Conservation (phyloP, 2,888 invertebrate genomes). For the Anodontia alba region DNA sequence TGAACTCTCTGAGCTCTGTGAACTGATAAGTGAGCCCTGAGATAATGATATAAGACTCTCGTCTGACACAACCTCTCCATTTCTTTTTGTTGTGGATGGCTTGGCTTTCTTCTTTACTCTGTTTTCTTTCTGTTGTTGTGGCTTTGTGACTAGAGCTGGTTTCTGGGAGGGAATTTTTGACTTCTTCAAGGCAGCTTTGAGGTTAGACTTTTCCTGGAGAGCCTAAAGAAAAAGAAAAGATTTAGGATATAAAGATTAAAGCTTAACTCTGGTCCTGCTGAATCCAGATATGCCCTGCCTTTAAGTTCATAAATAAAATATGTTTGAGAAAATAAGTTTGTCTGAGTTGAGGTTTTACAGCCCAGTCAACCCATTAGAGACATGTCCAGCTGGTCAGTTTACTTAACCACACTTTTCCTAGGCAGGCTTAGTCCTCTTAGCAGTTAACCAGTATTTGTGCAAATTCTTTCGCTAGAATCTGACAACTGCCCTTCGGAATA, state of each 20-base stretch:
- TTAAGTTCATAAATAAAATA: too few relatives aligned
- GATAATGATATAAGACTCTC: slow-evolving; percentile 50
- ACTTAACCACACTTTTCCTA: too few relatives aligned
- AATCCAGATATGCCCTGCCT: too few relatives aligned
- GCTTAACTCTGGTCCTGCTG: too few relatives aligned
- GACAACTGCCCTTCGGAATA: too few relatives aligned
- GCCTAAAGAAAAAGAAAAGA: slow-evolving; percentile 49
- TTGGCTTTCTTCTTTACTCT: slow-evolving; percentile 42
- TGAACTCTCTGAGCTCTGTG: slow-evolving; percentile 51
- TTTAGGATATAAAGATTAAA: not conserved
- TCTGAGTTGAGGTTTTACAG: too few relatives aligned
- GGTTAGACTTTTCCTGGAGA: slow-evolving; percentile 62
- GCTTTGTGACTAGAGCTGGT: slow-evolving; percentile 28
- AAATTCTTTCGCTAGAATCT: too few relatives aligned
- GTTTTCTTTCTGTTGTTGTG: slow-evolving; percentile 46
- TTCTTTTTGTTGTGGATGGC: slow-evolving; percentile 19
- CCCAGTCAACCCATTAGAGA: too few relatives aligned
- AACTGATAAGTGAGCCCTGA: slow-evolving; percentile 44
- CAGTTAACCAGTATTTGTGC: too few relatives aligned
- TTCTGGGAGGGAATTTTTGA: slow-evolving; percentile 51
- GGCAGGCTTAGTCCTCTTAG: too few relatives aligned
- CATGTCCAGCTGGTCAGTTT: too few relatives aligned
- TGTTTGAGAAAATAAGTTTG: too few relatives aligned
- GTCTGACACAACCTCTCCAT: slow-evolving; percentile 42
- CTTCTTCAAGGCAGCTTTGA: slow-evolving; percentile 60